A percentile compares a stretch with the other conserved stretches of the same genome.
Evolutionary conservation across 2,888 invertebrate genomes (phyloP).

Genomic region (Sepioteuthis lessoniana): DNA sequence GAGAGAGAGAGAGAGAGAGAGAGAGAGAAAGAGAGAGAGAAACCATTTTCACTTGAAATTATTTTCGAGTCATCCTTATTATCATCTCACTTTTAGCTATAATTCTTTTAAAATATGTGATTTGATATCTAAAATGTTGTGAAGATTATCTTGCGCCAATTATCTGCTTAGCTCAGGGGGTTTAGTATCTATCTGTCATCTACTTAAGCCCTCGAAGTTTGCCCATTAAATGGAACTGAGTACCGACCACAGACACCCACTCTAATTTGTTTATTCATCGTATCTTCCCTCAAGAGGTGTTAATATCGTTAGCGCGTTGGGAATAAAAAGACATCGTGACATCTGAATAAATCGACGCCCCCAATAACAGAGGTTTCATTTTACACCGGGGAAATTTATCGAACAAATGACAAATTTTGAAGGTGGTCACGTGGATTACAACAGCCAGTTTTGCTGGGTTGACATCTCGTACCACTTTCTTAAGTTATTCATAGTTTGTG

Average conservation of each 20-base stretch:
- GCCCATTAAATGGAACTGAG: not conserved
- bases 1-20: too few species aligned
- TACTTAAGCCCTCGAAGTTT: not conserved
- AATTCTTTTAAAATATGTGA: not conserved
- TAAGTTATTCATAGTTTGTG: not conserved
- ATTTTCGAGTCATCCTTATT: too few species aligned
- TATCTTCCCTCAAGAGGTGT: not conserved
- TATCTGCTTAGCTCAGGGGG: not conserved
- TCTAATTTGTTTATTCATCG: not conserved
- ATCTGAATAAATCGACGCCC: constrained; percentile 17
- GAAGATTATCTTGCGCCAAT: not conserved
- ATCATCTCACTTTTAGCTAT: too few species aligned
- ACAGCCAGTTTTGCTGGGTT: not conserved
- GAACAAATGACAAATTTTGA: not conserved
- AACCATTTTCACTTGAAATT: too few species aligned
- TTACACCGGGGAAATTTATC: constrained; percentile 5
- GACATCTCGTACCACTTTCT: not conserved
- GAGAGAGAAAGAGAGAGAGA: too few species aligned
- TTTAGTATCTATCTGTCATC: not conserved
- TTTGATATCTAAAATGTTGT: not conserved
- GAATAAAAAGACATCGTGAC: not conserved
- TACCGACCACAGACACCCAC: not conserved
- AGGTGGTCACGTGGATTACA: not conserved
- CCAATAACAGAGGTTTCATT: not conserved
- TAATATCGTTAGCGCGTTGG: not conserved